Percentiles rank a stretch among this genome's conserved stretches.
phyloP scores from a whole-genome alignment of 2,888 invertebrate genomes.

The Torymus texanus region DNA sequence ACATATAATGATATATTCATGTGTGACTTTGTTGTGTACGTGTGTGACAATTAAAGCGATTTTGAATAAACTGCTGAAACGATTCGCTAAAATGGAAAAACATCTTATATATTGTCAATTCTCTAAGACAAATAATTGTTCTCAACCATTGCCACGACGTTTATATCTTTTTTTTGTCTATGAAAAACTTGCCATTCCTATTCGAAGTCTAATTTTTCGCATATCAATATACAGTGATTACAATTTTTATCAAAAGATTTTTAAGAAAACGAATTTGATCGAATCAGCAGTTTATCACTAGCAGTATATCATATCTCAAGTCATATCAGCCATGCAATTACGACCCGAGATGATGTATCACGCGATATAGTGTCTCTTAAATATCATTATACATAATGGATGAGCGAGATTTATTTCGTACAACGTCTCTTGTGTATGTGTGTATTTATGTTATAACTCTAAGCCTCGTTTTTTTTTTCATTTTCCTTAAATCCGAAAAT shows the following conservation, averaged over 20 bases:
- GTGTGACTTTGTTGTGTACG: conserved; percentile 31
- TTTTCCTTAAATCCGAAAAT: background rate
- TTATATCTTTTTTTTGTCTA: no score
- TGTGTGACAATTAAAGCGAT: conserved; percentile 31
- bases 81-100: background rate
- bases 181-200: no score
- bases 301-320: conserved; percentile 36
- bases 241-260: no score
- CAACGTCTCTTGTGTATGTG: conserved; percentile 16
- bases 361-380: conserved; percentile 31
- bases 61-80: conserved; percentile 33
- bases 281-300: conserved; percentile 39
- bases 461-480: conserved; percentile 13
- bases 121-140: background rate
- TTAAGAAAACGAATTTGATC: background rate
- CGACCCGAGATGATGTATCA: conserved; percentile 33
- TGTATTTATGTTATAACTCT: conserved; percentile 23
- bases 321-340: conserved; percentile 36
- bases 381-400: conserved; percentile 41
- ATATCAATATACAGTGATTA: no score
- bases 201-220: no score
- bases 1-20: conserved; percentile 35
- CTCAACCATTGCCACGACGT: no score
- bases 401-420: conserved; percentile 25
- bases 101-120: conserved; percentile 17